These are phyloP conservation scores for Leucoraja erinaceus DNA, from an alignment of 2,113 vertebrate species.

Conservation along the genomic window DNA sequence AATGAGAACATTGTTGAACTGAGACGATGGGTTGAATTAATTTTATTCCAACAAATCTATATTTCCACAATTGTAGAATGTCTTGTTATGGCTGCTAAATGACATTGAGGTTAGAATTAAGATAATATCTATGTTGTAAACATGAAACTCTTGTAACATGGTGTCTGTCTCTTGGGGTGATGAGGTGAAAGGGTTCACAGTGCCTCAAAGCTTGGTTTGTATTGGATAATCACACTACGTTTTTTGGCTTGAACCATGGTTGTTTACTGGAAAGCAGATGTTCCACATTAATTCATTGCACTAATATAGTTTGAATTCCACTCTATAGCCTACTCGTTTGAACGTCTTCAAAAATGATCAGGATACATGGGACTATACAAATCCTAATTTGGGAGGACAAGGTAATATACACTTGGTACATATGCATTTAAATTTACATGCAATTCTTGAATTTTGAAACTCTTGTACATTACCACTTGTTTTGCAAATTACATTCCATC, in stretches of 20 bases:
- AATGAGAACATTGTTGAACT: background rate
- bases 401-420: conserved; percentile 59
- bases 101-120: background rate
- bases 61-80: background rate
- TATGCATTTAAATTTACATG: background rate
- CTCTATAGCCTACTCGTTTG: conserved; percentile 76
- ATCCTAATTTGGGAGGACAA: conserved; percentile 87
- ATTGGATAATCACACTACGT: too few species aligned
- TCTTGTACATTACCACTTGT: background rate
- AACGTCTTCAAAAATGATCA: conserved; percentile 97
- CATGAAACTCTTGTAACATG: background rate
- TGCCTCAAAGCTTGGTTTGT: background rate
- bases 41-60: background rate
- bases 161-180: background rate
- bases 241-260: background rate
- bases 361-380: conserved; percentile 96
- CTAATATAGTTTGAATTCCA: conserved; percentile 30
- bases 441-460: background rate
- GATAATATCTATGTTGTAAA: background rate
- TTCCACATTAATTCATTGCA: background rate
- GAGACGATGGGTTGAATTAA: background rate
- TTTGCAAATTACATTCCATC: background rate
- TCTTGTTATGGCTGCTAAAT: background rate
- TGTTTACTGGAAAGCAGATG: background rate
- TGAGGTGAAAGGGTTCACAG: background rate